These are phyloP conservation scores for Morinoia aosen DNA, from an alignment of 2,888 invertebrate genomes.

Conservation along the genomic window DNA sequence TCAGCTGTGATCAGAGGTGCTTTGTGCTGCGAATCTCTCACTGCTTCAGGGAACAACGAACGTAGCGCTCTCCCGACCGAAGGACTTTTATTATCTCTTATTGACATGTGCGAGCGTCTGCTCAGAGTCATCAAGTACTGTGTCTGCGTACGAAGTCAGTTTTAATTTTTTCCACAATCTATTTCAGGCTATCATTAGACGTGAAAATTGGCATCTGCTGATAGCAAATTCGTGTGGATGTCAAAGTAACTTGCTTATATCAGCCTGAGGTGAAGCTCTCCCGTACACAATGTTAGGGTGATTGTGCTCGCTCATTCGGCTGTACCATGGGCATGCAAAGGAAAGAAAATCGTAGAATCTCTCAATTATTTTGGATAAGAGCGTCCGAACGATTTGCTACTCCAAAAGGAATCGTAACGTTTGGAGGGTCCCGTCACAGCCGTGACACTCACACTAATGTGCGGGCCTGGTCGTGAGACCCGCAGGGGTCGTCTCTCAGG, in stretches of 20 bases:
- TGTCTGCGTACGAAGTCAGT: background rate
- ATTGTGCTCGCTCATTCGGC: background rate
- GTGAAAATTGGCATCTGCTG: background rate
- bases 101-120: background rate
- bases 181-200: background rate
- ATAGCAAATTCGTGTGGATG: background rate
- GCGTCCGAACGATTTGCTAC: background rate
- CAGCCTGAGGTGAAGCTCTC: background rate
- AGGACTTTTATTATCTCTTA: background rate
- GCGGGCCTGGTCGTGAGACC: background rate
- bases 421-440: background rate
- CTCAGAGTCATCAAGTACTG: background rate
- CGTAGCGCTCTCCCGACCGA: background rate
- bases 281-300: background rate
- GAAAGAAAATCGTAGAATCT: background rate
- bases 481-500: background rate
- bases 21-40: constrained; percentile 32
- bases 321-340: background rate
- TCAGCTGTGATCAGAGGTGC: constrained; percentile 13
- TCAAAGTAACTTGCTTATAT: background rate
- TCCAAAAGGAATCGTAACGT: background rate
- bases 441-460: background rate
- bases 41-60: background rate
- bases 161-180: background rate
- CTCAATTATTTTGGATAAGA: background rate